phyloP scores from a whole-genome alignment of 2,113 vertebrate species.

The Poeciliopsis turrubarensis region DNA sequence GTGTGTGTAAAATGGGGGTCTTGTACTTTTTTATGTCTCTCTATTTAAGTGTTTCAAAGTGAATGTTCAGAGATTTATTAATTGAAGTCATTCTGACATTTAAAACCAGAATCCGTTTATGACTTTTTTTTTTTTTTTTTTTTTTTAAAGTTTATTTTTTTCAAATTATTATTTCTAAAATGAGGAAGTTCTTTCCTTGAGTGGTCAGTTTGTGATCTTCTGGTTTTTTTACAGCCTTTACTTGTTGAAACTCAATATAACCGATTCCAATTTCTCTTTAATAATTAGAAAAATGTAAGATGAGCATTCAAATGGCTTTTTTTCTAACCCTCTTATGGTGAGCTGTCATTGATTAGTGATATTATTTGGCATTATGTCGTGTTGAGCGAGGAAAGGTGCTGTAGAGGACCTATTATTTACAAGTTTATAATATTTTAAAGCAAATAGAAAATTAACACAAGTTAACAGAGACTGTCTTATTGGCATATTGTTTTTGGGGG shows the following conservation, averaged over 20 bases:
- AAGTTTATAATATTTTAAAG: neutral
- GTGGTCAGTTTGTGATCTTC: neutral
- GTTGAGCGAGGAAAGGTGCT: neutral
- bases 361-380: neutral
- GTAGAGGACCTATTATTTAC: too few relatives aligned
- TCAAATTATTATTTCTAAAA: neutral
- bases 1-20: neutral
- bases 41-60: neutral
- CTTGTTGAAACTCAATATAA: too few relatives aligned
- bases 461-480: too few relatives aligned
- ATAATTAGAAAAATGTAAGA: neutral
- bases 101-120: neutral
- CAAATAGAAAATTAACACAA: neutral
- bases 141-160: too few relatives aligned
- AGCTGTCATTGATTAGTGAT: neutral
- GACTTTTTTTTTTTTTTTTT: neutral
- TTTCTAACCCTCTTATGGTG: neutral
- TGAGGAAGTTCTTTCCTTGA: neutral
- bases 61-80: neutral
- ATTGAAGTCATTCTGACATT: neutral
- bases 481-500: too few relatives aligned
- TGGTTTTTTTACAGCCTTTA: too few relatives aligned
- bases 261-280: neutral
- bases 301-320: too few relatives aligned
- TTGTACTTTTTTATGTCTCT: rapidly evolving